phyloP scores from a whole-genome alignment of 2,888 invertebrate genomes.

The Campaea margaritaria region DNA sequence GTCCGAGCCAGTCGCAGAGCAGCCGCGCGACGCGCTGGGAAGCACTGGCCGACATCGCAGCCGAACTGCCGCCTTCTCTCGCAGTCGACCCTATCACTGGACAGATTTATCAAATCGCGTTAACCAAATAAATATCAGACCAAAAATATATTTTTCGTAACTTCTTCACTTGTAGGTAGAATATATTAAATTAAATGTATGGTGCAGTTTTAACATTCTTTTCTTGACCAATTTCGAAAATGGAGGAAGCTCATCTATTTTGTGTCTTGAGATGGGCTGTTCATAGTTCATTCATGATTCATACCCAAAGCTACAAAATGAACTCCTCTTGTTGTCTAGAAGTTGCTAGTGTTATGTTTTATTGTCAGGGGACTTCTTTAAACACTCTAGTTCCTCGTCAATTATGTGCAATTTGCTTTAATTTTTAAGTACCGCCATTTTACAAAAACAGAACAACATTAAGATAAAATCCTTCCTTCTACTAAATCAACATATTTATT shows the following conservation, averaged over 20 bases:
- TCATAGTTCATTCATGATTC: not conserved
- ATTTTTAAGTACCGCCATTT: no score
- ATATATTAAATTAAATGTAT: constrained; percentile 18
- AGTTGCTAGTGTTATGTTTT: no score
- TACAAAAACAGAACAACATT: no score
- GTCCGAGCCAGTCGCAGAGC: constrained; percentile 72
- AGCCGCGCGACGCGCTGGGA: constrained; percentile 86
- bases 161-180: constrained; percentile 17
- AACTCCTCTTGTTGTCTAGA: no score
- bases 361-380: no score
- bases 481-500: no score
- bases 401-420: no score
- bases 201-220: constrained; percentile 1
- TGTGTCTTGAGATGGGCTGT: not conserved
- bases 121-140: constrained; percentile 63
- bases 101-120: constrained; percentile 68
- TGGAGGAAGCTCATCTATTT: no score
- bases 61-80: constrained; percentile 81
- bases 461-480: no score
- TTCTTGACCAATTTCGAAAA: not conserved
- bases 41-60: constrained; percentile 86
- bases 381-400: no score
- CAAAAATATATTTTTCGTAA: constrained; percentile 25
- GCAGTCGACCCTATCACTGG: constrained; percentile 79
- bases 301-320: no score